These are phyloP conservation scores for Ennomos quercinarius DNA, from an alignment of 2,888 invertebrate genomes.

Conservation along the genomic window DNA sequence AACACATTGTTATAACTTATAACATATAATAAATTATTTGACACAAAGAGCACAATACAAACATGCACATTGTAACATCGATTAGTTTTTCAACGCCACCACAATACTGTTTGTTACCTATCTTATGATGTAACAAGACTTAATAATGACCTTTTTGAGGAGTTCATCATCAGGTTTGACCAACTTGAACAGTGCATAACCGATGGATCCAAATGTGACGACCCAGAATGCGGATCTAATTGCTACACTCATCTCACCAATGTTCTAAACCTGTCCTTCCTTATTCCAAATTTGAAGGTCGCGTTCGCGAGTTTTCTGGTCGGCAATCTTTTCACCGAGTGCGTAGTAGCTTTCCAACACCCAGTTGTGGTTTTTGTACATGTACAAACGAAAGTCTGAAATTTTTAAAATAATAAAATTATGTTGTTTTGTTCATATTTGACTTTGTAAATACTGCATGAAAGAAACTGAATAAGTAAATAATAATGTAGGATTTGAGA, in stretches of 20 bases:
- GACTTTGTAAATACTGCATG: too few species aligned
- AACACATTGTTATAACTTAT: constrained; percentile 7
- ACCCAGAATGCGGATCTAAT: constrained; percentile 86
- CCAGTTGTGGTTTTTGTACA: constrained; percentile 87
- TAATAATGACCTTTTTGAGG: constrained; percentile 80
- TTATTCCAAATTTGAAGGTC: constrained; percentile 86
- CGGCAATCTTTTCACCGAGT: constrained; percentile 87
- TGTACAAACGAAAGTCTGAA: constrained; percentile 89
- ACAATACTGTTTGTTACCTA: constrained; percentile 41
- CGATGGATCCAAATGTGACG: constrained; percentile 85
- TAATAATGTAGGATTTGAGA: too few species aligned
- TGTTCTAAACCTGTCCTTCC: constrained; percentile 77
- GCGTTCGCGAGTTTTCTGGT: constrained; percentile 78
- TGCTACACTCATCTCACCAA: constrained; percentile 77
- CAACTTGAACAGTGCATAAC: constrained; percentile 85
- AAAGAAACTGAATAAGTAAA: too few species aligned
- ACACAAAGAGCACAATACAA: constrained; percentile 44
- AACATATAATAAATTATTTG: constrained; percentile 10
- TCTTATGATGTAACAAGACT: constrained; percentile 36
- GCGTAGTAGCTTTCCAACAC: constrained; percentile 89
- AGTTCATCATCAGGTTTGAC: constrained; percentile 84
- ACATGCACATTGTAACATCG: constrained; percentile 43
- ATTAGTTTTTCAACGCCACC: constrained; percentile 44
- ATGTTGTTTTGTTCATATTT: too few species aligned
- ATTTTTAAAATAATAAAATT: not conserved